phyloP scores from a whole-genome alignment of 2,113 vertebrate genomes.

The Equus quagga region DNA sequence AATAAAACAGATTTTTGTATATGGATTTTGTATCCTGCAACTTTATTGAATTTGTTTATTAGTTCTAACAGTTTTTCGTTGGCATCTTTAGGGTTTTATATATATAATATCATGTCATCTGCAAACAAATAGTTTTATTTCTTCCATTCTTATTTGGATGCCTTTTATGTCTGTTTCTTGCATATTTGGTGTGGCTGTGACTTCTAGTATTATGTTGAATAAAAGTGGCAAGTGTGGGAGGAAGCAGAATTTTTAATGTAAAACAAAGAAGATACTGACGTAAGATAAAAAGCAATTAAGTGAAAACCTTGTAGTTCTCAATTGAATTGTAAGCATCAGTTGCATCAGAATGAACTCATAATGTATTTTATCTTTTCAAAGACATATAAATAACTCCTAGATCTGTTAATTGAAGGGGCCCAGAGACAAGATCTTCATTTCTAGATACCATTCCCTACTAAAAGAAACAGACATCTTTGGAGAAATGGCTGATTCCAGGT shows the following conservation, averaged over 20 bases:
- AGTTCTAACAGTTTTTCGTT: neutral
- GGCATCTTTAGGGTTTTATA: neutral
- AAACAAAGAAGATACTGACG: neutral
- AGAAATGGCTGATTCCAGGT: neutral
- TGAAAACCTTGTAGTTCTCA: neutral
- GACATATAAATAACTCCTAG: neutral
- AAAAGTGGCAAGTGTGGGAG: neutral
- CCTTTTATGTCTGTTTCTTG: neutral
- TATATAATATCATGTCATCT: neutral
- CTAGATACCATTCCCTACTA: neutral
- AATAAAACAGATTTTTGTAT: neutral
- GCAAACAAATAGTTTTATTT: neutral
- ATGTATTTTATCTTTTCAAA: neutral
- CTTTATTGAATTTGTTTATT: neutral
- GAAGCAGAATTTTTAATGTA: neutral
- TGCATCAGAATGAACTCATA: neutral
- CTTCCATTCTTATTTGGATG: neutral
- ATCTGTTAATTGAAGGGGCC: neutral
- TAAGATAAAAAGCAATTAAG: neutral
- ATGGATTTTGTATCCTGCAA: neutral
- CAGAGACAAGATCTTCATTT: neutral
- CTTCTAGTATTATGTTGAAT: neutral
- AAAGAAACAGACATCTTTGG: neutral
- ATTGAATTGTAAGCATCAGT: neutral
- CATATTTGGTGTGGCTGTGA: neutral